phyloP scores from a whole-genome alignment of 2,888 invertebrate species.

The Rapana venosa region DNA sequence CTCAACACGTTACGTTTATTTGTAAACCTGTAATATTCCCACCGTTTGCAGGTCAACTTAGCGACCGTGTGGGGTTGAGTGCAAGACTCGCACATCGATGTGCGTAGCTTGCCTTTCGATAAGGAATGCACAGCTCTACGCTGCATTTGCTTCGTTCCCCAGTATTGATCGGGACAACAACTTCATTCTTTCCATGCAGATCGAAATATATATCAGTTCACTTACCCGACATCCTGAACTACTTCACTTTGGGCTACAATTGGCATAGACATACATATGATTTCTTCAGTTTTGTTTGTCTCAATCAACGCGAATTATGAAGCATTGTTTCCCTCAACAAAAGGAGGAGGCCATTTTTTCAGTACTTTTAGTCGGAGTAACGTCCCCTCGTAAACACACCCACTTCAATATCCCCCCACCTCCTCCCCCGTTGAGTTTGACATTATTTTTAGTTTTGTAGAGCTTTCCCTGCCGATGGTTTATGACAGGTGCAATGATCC shows the following conservation, averaged over 20 bases:
- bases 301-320: neutral
- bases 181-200: neutral
- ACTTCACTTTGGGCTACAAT: neutral
- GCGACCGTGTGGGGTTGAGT: too few relatives aligned
- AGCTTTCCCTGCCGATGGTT: too few relatives aligned
- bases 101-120: too few relatives aligned
- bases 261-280: neutral
- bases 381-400: neutral
- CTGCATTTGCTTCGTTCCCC: too few relatives aligned
- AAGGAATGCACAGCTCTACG: too few relatives aligned
- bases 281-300: neutral
- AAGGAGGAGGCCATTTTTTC: conserved; percentile 19
- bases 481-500: too few relatives aligned
- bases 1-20: too few relatives aligned
- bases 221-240: conserved; percentile 28
- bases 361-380: neutral
- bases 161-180: conserved; percentile 14
- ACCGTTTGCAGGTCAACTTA: too few relatives aligned
- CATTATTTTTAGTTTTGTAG: too few relatives aligned
- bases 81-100: too few relatives aligned
- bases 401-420: neutral
- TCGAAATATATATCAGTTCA: neutral
- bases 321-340: neutral
- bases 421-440: too few relatives aligned
- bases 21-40: too few relatives aligned